These are phyloP conservation scores for Bruchidius siliquastri DNA, from an alignment of 2,888 invertebrate species.

Conservation along the genomic window DNA sequence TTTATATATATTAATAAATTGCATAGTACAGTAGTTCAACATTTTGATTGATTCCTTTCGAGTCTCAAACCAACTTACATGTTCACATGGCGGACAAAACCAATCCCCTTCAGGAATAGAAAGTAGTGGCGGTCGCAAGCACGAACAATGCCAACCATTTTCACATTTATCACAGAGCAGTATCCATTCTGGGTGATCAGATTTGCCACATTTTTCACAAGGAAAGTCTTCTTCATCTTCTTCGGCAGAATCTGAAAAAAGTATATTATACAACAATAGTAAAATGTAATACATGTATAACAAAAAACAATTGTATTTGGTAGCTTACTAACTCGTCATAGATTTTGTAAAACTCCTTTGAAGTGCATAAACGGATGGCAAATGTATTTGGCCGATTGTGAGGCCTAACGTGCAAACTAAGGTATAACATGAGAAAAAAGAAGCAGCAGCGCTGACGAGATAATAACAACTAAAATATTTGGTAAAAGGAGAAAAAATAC, in stretches of 20 bases:
- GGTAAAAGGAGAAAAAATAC: too few relatives aligned
- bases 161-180: slow-evolving; percentile 94
- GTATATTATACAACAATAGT: not conserved
- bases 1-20: too few relatives aligned
- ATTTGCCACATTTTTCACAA: slow-evolving; percentile 86
- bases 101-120: slow-evolving; percentile 96
- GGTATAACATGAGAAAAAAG: too few relatives aligned
- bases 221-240: slow-evolving; percentile 62
- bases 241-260: slow-evolving; percentile 34
- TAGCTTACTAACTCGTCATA: too few relatives aligned
- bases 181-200: slow-evolving; percentile 96
- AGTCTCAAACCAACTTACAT: slow-evolving; percentile 60
- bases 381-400: too few relatives aligned
- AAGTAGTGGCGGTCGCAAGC: slow-evolving; percentile 86
- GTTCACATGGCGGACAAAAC: slow-evolving; percentile 97
- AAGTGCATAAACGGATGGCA: too few relatives aligned
- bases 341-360: too few relatives aligned
- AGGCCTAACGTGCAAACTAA: too few relatives aligned
- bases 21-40: too few relatives aligned
- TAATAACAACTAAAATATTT: too few relatives aligned
- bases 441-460: too few relatives aligned
- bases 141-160: slow-evolving; percentile 95
- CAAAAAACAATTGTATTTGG: not conserved
- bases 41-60: too few relatives aligned
- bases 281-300: not conserved